Base-by-base conservation (phyloP, 2,797 vertebrate species). In the Apodemus agrarius region DNA sequence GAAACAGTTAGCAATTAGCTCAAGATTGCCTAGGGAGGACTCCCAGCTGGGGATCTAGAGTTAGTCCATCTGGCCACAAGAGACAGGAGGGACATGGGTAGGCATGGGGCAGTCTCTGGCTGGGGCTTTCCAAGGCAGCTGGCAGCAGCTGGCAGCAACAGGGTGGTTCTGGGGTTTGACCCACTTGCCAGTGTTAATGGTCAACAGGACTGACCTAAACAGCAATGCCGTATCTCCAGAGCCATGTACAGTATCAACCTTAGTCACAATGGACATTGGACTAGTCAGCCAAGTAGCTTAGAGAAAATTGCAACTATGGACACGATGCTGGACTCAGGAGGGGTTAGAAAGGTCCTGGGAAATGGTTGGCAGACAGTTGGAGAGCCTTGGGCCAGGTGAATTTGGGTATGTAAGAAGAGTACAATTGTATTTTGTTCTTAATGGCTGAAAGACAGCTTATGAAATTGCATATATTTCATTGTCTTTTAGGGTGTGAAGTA, bases 401-500 rank as follows among this genome's bases (percentile, higher is more conserved):
- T 91, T 86, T 82, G 90, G 0, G 0, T 89, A 21, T 3, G 78
- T 74, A 91, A 75, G 82, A 80, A 93, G 83, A 94, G 29, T 12
- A 2, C 76, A 86, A 87, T 95, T 91, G 91, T 89, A 52, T 96
- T 94, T 93, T 95, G 78, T 52, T 89, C 57, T 89, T 92, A 80
- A 22, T n/a, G 89, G 74, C 90, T 72, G 92, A 75, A 93, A 94
- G 93, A 86, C 90, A 78, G 83, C 65, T 87, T 93, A 34, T 1
- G 59, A 96, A 96, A 69, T 91, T 91, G 78, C 80, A 69, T 67
- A 96, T 97, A 97, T 96, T 96, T 97, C 96, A 96, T 74, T 94
- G 92, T 95, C 95, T 96, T 96, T 97, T 96, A 96, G 63, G 63
- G 3, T 22, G 17, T 13, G 11, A 81, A n/a, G 31, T 69, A 31